phyloP scores from a whole-genome alignment of 2,113 vertebrate species.

The Halcyon senegalensis region DNA sequence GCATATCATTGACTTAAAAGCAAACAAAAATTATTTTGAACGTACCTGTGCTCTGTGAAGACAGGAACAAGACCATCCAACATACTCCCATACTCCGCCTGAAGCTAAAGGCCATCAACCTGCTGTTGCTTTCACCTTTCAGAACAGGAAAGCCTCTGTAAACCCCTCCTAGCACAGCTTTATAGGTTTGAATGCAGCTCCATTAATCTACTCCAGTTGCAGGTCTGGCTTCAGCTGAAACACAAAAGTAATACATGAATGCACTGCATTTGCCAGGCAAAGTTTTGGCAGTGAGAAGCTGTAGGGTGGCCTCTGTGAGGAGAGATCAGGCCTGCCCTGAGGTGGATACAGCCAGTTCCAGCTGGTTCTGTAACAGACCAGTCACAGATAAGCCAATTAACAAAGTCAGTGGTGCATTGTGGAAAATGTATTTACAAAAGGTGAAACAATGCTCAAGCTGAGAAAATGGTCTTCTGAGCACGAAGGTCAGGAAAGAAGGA shows the following conservation, averaged over 20 bases:
- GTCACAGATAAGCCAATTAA: background rate
- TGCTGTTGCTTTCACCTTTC: rapidly evolving
- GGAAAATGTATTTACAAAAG: rapidly evolving
- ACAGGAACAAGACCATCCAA: rapidly evolving
- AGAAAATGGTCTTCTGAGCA: rapidly evolving
- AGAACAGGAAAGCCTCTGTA: rapidly evolving
- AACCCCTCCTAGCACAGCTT: background rate
- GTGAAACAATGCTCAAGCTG: rapidly evolving
- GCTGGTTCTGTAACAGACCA: background rate
- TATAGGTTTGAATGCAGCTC: background rate
- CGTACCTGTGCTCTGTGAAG: background rate
- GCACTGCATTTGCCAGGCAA: background rate
- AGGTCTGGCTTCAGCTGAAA: background rate
- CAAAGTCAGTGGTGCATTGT: background rate
- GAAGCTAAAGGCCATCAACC: rapidly evolving
- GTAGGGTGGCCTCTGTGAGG: background rate
- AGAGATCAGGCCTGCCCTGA: background rate
- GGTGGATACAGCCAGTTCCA: rapidly evolving
- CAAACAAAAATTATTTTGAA: background rate
- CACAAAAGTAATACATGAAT: rapidly evolving
- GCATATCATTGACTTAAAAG: rapidly evolving
- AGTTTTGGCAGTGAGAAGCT: background rate
- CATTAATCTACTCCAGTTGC: background rate
- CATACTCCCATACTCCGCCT: rapidly evolving
- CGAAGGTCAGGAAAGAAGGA: rapidly evolving